Base-by-base conservation (phyloP, 2,888 invertebrate species). In the Gymnosoma rotundatum region DNA sequence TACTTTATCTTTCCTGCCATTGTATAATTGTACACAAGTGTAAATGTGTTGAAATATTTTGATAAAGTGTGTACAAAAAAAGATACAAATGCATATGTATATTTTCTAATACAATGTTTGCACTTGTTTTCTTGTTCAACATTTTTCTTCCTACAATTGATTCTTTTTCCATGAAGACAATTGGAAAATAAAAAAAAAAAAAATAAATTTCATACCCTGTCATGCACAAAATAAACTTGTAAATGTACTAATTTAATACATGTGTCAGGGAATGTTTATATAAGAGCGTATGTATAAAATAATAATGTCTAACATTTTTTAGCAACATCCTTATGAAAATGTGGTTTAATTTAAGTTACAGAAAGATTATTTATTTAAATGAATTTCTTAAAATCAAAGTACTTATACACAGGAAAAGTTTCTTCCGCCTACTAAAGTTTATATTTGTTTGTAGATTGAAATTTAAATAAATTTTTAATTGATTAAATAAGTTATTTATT, bases 61-160 rank as follows among this genome's bases (percentile, higher is more conserved):
- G 50, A 67, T 75, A 18, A 6, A 18, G 25, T 48, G 54, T 48
- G 61, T 69, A 73, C 20, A 38, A 54, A 64, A 80, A 42, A 21
- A 2, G 0, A 61, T 18, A 42, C 56, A 56, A 66, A 64, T 52
- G 16, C 21, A 48, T 60, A 58, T 69, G 61, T 63, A 66, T 75
- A 63, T 76, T 38, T 58, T 50, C 66, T 18, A 56, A 67, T 16
- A 61, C 69, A 52, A 38, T 74, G 63, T 63, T 48, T 74, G 69
- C 78, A 78, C 73, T 75, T 76, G 45, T 64, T 48, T 82, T 82
- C 60, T 45, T 58, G 42, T 76, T 70, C 50, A 75, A 66, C 50
- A 81, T 64, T 69, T 81, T 81, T 61, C 75, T 66, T 58, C 21
- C 16, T 73, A 45, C 61, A 78, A 78, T 69, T 78, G 45, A 20